Conservation (phyloP, 2,888 invertebrate species). For the Orthosia incerta region DNA sequence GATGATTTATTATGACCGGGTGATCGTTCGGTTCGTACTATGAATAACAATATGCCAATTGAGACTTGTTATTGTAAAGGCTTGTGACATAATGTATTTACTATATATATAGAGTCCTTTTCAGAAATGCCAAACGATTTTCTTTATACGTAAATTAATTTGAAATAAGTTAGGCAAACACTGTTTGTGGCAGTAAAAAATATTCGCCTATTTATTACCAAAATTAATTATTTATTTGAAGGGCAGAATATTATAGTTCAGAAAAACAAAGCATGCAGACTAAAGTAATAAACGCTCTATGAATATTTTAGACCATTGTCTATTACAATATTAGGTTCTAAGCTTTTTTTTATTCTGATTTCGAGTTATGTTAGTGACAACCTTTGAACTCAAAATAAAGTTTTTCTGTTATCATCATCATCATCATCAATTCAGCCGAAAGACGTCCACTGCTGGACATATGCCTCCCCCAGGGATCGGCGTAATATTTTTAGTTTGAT, state of each 20-base stretch:
- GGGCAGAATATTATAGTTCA: conserved; percentile 8
- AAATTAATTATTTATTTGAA: conserved; percentile 1
- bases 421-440: too few relatives aligned
- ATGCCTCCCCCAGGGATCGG: too few relatives aligned
- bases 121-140: background rate
- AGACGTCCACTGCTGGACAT: too few relatives aligned
- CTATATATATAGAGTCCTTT: background rate
- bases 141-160: conserved; percentile 11
- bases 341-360: conserved; percentile 17
- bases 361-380: conserved; percentile 18
- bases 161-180: conserved; percentile 17
- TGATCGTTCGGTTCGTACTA: conserved; percentile 42
- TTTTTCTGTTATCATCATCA: too few relatives aligned
- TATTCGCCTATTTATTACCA: conserved; percentile 18
- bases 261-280: conserved; percentile 24
- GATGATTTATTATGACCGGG: conserved; percentile 48
- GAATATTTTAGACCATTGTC: conserved; percentile 27
- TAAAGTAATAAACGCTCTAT: conserved; percentile 28
- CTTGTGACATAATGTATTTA: background rate
- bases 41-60: conserved; percentile 53
- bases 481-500: too few relatives aligned
- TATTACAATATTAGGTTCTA: conserved; percentile 2
- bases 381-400: conserved; percentile 21
- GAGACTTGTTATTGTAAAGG: conserved; percentile 12
- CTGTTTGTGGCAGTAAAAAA: conserved; percentile 9